phyloP scores from a whole-genome alignment of 2,113 vertebrate species.

The Ptyas mucosa region DNA sequence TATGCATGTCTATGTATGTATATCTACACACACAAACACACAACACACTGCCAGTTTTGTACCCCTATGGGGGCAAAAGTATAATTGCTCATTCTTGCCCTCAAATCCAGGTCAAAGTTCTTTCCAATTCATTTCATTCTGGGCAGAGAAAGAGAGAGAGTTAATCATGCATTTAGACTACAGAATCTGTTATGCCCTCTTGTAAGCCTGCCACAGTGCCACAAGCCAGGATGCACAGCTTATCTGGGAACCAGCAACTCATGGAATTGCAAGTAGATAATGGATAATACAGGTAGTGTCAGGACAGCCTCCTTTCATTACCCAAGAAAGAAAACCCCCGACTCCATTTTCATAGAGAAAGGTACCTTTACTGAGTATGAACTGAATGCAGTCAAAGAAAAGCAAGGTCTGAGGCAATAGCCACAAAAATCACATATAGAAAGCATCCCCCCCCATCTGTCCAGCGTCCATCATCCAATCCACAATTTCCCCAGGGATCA shows the following conservation, averaged over 20 bases:
- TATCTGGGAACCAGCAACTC: background rate
- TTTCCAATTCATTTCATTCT: background rate
- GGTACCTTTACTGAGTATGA: no score
- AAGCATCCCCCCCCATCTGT: no score
- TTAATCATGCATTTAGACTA: background rate
- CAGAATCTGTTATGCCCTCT: background rate
- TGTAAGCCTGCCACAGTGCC: background rate
- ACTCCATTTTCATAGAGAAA: no score
- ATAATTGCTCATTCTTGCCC: background rate
- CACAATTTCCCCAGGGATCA: no score
- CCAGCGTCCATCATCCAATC: no score
- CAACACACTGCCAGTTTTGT: background rate
- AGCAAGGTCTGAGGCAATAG: no score
- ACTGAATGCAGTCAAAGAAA: no score
- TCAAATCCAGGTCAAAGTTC: background rate
- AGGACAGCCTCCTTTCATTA: no score
- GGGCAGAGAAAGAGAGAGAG: background rate
- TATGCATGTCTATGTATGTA: background rate
- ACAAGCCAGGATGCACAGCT: background rate
- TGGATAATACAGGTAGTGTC: background rate
- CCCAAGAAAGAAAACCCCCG: no score
- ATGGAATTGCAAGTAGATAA: background rate
- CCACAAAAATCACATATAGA: no score
- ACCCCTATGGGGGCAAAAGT: background rate
- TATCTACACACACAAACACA: background rate